These are phyloP conservation scores for Marronus borbonicus DNA, from an alignment of 2,888 invertebrate genomes.

Conservation along the genomic window DNA sequence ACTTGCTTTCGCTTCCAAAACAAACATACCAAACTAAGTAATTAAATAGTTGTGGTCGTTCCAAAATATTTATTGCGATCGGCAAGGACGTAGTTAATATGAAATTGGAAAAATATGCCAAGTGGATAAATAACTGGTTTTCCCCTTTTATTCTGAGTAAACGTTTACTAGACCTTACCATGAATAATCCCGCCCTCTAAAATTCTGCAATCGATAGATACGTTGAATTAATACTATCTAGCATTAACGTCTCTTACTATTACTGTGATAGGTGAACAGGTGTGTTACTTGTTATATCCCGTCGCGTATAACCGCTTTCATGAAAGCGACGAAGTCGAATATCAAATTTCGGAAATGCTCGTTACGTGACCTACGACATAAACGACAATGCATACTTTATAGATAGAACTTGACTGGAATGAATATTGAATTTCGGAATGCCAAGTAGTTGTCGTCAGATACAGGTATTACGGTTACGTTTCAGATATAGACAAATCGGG, in stretches of 20 bases:
- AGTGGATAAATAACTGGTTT: constrained; percentile 4
- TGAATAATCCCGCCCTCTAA: not conserved
- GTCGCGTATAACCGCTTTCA: not conserved
- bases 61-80: no score
- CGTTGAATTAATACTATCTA: not conserved
- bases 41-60: no score
- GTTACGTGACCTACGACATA: constrained; percentile 66
- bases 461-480: not conserved
- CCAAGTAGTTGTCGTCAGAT: constrained; percentile 28
- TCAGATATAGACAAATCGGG: constrained; percentile 7
- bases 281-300: not conserved
- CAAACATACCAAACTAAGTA: no score
- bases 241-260: not conserved
- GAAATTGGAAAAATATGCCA: not conserved
- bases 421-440: constrained; percentile 56
- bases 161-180: not conserved
- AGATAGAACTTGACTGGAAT: constrained; percentile 55
- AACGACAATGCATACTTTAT: constrained; percentile 60
- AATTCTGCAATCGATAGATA: not conserved
- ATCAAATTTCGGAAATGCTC: constrained; percentile 67
- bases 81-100: no score
- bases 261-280: not conserved
- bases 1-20: no score
- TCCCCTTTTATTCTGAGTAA: not conserved
- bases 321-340: constrained; percentile 57